Conservation (phyloP, 92 coral and sea anemone genomes). For the Bergia sp. region DNA sequence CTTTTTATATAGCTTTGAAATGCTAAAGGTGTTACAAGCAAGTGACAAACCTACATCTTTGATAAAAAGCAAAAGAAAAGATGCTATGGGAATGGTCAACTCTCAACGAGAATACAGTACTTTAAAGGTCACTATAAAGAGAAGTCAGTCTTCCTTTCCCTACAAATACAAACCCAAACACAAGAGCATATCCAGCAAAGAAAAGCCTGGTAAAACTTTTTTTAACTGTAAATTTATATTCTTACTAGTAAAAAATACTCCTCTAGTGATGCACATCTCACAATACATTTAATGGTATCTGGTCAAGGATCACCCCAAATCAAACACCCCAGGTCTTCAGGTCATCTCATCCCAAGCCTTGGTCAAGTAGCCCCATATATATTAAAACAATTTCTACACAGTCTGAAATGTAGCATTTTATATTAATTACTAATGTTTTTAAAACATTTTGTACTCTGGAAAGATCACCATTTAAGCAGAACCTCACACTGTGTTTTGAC, state of each 20-base stretch:
- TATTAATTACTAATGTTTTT: no score
- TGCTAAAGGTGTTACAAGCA: conserved; percentile 13
- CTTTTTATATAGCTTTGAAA: neutral
- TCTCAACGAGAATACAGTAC: conserved; percentile 7
- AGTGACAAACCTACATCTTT: neutral
- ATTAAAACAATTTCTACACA: no score
- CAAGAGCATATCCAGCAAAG: neutral
- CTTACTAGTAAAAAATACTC: neutral
- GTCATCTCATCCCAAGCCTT: no score
- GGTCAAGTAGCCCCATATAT: no score
- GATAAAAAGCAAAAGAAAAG: neutral
- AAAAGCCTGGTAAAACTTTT: neutral
- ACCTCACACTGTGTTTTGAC: no score
- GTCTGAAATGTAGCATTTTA: no score
- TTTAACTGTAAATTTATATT: neutral
- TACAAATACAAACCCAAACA: neutral
- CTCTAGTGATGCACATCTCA: neutral
- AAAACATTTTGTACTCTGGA: no score
- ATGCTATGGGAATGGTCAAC: neutral
- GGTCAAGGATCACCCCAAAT: no score
- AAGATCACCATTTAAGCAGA: no score
- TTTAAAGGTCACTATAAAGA: conserved; percentile 7
- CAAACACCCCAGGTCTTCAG: no score
- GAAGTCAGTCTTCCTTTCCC: neutral
- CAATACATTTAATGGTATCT: no score